Percentiles rank a stretch among this genome's conserved stretches.
phyloP scores from a whole-genome alignment of 2,113 vertebrate genomes.

The Taurulus bubalis region DNA sequence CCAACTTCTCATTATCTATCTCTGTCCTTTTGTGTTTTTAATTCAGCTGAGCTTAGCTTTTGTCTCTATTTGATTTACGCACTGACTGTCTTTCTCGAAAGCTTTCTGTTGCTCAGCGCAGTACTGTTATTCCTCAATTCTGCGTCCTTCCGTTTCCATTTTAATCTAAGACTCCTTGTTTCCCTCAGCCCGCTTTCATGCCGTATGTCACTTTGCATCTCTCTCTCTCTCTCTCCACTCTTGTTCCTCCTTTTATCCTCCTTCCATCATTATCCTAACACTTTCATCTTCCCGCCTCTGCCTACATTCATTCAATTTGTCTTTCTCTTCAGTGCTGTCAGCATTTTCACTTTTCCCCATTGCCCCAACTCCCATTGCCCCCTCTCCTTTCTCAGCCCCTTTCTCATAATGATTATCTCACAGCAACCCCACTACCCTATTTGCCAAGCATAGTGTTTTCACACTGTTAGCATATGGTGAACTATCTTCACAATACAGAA shows the following conservation, averaged over 20 bases:
- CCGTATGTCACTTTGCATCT: constrained; percentile 33
- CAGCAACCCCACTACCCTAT: constrained; percentile 31
- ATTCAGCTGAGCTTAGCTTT: constrained; percentile 39
- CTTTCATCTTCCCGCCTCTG: constrained; percentile 51
- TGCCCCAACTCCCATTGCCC: constrained; percentile 3
- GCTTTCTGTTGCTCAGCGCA: constrained; percentile 9
- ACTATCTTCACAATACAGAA: constrained; percentile 55
- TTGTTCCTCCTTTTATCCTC: constrained; percentile 23
- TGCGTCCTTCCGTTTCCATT: constrained; percentile 34
- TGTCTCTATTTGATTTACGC: constrained; percentile 43
- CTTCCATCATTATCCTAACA: constrained; percentile 28
- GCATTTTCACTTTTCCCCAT: constrained; percentile 44
- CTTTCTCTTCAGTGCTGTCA: constrained; percentile 48
- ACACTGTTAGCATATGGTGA: constrained; percentile 61
- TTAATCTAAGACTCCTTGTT: constrained; percentile 23
- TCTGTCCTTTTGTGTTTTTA: constrained; percentile 47
- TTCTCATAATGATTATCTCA: constrained; percentile 45
- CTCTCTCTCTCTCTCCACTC: constrained; percentile 10
- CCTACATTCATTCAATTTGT: constrained; percentile 56
- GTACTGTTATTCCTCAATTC: constrained; percentile 31
- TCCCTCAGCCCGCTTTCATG: constrained; percentile 26
- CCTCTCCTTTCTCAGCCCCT: constrained; percentile 3
- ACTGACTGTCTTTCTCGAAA: constrained; percentile 21
- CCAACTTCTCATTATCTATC: constrained; percentile 28
- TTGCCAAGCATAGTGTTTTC: constrained; percentile 40